Conservation (phyloP, 2,888 invertebrate genomes). For the Folsomia manolachei region DNA sequence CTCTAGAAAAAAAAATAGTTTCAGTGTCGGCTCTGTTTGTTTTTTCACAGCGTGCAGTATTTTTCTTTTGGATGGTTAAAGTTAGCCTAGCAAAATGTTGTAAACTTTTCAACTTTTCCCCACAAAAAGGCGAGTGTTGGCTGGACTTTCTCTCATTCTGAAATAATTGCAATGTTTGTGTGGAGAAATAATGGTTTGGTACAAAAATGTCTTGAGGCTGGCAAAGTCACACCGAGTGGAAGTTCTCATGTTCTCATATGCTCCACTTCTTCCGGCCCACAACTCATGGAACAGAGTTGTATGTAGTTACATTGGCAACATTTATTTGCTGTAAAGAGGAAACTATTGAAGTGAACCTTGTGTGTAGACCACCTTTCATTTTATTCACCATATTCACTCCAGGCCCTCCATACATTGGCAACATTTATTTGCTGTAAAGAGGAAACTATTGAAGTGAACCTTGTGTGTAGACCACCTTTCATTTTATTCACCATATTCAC, state of each 20-base stretch:
- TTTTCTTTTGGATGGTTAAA: slow-evolving; percentile 6
- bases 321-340: neutral
- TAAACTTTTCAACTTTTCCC: neutral
- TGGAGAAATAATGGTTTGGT: neutral
- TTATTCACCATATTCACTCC: neutral
- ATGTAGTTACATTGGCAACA: no score
- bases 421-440: neutral
- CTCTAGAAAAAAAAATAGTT: neutral
- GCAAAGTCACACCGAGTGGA: neutral
- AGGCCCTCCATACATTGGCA: no score
- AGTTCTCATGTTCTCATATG: neutral
- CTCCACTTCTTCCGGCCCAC: neutral
- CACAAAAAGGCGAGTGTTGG: neutral
- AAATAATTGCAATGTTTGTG: slow-evolving; percentile 17
- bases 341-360: no score
- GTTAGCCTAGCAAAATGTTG: neutral
- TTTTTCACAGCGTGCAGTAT: neutral
- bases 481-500: neutral
- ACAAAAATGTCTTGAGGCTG: neutral
- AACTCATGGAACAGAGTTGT: neutral
- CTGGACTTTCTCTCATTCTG: neutral
- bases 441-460: no score
- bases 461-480: neutral
- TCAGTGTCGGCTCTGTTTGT: neutral
- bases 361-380: neutral